phyloP scores from a whole-genome alignment of 2,113 vertebrate species.

The Aspidoscelis tigris region DNA sequence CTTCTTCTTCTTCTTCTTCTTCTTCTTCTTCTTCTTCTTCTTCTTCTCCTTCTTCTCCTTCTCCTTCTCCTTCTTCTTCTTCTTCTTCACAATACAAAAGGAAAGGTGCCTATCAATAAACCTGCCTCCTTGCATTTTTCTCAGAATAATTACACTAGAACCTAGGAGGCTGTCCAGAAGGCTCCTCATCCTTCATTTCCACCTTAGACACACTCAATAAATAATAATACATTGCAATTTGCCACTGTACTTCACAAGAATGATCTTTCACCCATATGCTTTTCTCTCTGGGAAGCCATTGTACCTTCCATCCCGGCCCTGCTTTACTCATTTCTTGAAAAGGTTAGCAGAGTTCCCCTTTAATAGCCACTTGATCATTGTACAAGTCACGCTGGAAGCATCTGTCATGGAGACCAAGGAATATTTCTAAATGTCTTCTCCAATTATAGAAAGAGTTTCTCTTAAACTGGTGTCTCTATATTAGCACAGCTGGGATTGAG shows the following conservation, averaged over 20 bases:
- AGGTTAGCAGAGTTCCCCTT: conserved; percentile 73
- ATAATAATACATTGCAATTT: conserved; percentile 63
- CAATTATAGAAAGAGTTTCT: conserved; percentile 60
- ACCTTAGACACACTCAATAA: conserved; percentile 66
- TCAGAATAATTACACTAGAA: conserved; percentile 39
- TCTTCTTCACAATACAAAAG: no score
- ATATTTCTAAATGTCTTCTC: conserved; percentile 60
- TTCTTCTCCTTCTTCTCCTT: no score
- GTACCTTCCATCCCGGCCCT: conserved; percentile 64
- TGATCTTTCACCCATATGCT: conserved; percentile 66
- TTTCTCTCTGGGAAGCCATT: conserved; percentile 62
- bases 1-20: no score
- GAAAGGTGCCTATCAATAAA: background rate
- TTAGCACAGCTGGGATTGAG: conserved; percentile 63
- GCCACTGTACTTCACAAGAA: conserved; percentile 47
- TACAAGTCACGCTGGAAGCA: conserved; percentile 71
- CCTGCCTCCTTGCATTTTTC: conserved; percentile 18
- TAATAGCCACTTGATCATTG: conserved; percentile 77
- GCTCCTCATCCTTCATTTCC: conserved; percentile 58
- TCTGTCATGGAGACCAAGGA: conserved; percentile 68
- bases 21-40: no score
- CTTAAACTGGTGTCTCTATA: conserved; percentile 62
- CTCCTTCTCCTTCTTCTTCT: no score
- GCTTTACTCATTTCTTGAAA: conserved; percentile 73
- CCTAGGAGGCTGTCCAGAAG: conserved; percentile 44